Percentiles rank a stretch among this genome's conserved stretches.
Evolutionary conservation across 1,140 invertebrate genomes (phyloP).

Genomic region (Bombus balteatus): DNA sequence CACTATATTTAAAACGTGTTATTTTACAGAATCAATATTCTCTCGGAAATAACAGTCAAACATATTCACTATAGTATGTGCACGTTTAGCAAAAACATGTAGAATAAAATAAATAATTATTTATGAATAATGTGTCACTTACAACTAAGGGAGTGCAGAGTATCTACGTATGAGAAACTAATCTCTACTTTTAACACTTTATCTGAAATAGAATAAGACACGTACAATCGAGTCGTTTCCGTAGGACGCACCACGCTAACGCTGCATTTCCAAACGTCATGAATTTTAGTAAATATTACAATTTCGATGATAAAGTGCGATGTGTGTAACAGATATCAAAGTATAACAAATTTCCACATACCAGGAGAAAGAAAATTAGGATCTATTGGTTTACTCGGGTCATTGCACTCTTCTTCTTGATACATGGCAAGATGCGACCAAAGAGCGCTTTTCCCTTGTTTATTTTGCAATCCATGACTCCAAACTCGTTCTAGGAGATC

Average conservation of each 20-base stretch:
- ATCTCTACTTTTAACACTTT: conserved; percentile 68
- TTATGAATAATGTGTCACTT: conserved; percentile 59
- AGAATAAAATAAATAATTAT: conserved; percentile 42
- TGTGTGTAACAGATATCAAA: conserved; percentile 18
- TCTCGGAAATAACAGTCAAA: conserved; percentile 13
- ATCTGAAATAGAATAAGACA: conserved; percentile 76
- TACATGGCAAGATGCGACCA: conserved; percentile 97
- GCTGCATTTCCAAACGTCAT: conserved; percentile 84
- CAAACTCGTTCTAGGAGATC: conserved; percentile 98
- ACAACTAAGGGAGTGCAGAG: conserved; percentile 65
- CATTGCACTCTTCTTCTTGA: conserved; percentile 93
- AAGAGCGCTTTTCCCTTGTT: conserved; percentile 97
- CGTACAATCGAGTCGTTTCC: conserved; percentile 95
- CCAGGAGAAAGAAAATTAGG: conserved; percentile 92
- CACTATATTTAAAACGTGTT: neutral
- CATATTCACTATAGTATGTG: neutral
- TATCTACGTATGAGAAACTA: conserved; percentile 69
- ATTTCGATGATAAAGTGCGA: neutral
- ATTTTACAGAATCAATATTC: neutral
- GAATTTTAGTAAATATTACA: conserved; percentile 25
- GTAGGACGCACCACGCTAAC: conserved; percentile 94
- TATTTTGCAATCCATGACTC: conserved; percentile 97
- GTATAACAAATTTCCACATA: conserved; percentile 78
- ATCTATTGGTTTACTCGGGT: conserved; percentile 89
- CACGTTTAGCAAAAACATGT: conserved; percentile 24